These are phyloP conservation scores for Chionomys nivalis DNA, from an alignment of 2,113 vertebrate species.

Conservation along the genomic window DNA sequence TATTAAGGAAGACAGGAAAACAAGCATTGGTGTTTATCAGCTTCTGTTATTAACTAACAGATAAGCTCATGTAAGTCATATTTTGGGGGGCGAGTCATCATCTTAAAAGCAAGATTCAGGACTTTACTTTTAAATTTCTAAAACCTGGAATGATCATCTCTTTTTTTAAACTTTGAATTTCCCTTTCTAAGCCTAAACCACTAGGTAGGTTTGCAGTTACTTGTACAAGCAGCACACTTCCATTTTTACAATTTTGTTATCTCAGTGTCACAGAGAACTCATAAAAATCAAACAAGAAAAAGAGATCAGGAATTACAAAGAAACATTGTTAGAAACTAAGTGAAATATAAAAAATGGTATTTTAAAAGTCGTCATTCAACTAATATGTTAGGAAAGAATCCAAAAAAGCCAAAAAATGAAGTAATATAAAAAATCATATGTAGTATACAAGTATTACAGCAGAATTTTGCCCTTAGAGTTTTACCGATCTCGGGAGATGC, in stretches of 20 bases:
- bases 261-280: conserved; percentile 3
- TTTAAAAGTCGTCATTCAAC: not conserved
- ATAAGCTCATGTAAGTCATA: not conserved
- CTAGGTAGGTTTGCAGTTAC: not conserved
- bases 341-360: conserved; percentile 45
- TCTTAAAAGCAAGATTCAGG: not conserved
- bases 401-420: conserved; percentile 20
- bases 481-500: not conserved
- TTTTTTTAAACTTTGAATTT: conserved; percentile 41
- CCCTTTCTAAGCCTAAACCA: not conserved
- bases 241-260: not conserved
- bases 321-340: not conserved
- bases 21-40: not conserved
- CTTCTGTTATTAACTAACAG: conserved; percentile 21
- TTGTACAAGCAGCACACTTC: not conserved
- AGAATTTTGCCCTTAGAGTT: not conserved
- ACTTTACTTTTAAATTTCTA: not conserved
- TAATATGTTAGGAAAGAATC: not conserved
- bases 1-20: not conserved
- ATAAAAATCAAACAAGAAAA: not conserved
- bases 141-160: conserved; percentile 14
- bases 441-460: not conserved
- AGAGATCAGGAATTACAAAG: conserved; percentile 17
- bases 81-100: not conserved
- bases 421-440: not conserved